Evolutionary conservation across 2,888 invertebrate genomes (phyloP), one percentile per base, ranked within the genome.

Genomic region (Philhelius pedissequus): DNA sequence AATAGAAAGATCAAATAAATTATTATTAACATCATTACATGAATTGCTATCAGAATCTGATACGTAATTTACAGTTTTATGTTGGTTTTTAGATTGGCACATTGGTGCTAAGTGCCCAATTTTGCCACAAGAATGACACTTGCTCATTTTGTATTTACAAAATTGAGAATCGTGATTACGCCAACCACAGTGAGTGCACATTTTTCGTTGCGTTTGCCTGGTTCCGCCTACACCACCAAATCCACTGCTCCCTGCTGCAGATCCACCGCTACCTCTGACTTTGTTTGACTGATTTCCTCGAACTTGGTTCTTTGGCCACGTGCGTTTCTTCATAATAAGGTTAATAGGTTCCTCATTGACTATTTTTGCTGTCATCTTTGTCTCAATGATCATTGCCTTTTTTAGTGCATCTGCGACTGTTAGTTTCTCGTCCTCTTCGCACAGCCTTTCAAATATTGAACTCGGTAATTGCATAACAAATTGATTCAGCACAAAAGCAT

Each of bases 101-200:
- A 70, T 22, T 30, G 71, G 50, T 20, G 71, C 78, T 35, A 82
- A 32, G 30, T 81, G 81, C 15, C 77, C 74, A 25, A 52, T 52
- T 77, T 48, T 77, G 13, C 48, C 73, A 77, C 81, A 81, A 5
- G 54, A 45, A 68, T 77, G 60, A 45, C 86, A 80, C 11, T 45
- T 68, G 58, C 68, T 84, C 4, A 58, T 35, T 56, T 79, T 84
- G 35, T 30, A 83, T 64, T 75, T 69, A 38, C 78, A 83, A 43
- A 15, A 35, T 27, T 75, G 66, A 32, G 69, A 73, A 20, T 32
- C 40, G 50, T 82, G 73, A 9, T 56, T 79, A 11, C 71, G 40
- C 76, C 75, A 84, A n/a, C 76, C 79, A 70, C 84, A 80, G 58
- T 76, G 79, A 38, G 62, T 58, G 38, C 79, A 84, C 8, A 3